phyloP scores from a whole-genome alignment of 2,797 vertebrate genomes.

The Nasua narica region DNA sequence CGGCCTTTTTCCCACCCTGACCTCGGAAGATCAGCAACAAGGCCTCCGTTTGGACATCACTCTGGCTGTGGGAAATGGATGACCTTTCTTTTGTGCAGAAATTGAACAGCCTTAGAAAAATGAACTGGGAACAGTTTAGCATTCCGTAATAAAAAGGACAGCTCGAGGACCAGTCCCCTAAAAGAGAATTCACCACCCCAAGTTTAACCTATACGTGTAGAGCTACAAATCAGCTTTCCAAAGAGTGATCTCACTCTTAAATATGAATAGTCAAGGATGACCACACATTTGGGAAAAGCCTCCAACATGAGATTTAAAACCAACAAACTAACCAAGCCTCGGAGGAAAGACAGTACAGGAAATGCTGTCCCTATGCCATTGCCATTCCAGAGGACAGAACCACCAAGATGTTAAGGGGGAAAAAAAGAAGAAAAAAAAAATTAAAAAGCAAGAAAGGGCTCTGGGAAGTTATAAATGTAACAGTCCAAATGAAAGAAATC shows the following conservation, averaged over 20 bases:
- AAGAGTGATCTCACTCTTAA: not conserved
- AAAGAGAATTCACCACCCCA: not conserved
- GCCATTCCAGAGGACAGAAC: not conserved
- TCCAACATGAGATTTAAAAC: not conserved
- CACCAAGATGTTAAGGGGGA: not conserved
- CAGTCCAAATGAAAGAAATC: not conserved
- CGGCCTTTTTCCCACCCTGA: not conserved
- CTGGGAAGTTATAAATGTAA: not conserved
- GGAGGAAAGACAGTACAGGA: not conserved
- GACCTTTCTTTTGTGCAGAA: not conserved
- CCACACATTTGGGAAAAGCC: not conserved
- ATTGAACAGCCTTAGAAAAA: not conserved
- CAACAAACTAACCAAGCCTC: not conserved
- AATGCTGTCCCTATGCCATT: not conserved
- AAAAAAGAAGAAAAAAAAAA: not conserved
- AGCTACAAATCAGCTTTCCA: not conserved
- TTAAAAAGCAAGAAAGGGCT: not conserved
- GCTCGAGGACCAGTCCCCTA: not conserved
- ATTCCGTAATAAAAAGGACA: not conserved
- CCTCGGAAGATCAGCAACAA: not conserved
- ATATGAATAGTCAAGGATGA: not conserved
- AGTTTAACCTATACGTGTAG: not conserved
- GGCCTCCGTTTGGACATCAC: not conserved
- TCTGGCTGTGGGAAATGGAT: not conserved
- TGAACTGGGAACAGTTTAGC: not conserved